Evolutionary conservation across 2,888 invertebrate genomes (phyloP).

Genomic region (Trissoscelio sp.): DNA sequence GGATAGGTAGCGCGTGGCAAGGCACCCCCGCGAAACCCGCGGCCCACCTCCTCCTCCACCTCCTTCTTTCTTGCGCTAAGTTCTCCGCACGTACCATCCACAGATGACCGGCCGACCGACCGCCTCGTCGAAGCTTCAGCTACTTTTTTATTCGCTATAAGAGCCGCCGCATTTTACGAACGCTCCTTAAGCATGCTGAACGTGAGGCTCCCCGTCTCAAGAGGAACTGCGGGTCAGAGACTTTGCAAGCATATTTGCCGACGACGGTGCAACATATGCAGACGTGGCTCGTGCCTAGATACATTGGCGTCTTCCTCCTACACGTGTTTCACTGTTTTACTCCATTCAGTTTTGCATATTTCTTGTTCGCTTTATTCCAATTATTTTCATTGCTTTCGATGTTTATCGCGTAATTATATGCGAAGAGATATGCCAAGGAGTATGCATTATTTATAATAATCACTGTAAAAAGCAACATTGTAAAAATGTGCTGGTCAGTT

Average conservation of each 20-base stretch:
- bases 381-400: constrained; percentile 51
- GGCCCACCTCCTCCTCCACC: no score
- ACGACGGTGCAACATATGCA: constrained; percentile 69
- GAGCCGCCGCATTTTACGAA: no score
- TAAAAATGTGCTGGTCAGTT: no score
- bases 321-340: constrained; percentile 56
- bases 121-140: no score
- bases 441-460: constrained; percentile 23
- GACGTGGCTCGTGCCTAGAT: constrained; percentile 82
- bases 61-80: no score
- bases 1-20: no score
- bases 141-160: no score
- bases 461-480: background rate
- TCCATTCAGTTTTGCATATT: constrained; percentile 50
- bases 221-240: constrained; percentile 83
- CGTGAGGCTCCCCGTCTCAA: no score
- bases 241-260: constrained; percentile 79
- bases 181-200: no score
- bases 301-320: constrained; percentile 77
- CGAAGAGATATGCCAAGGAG: background rate
- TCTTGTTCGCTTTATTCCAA: constrained; percentile 40
- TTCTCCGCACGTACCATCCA: no score
- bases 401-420: constrained; percentile 44
- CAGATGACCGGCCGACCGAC: no score
- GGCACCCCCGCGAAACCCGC: no score